phyloP scores from a whole-genome alignment of 2,797 vertebrate genomes.

The Rousettus madagascariensis region DNA sequence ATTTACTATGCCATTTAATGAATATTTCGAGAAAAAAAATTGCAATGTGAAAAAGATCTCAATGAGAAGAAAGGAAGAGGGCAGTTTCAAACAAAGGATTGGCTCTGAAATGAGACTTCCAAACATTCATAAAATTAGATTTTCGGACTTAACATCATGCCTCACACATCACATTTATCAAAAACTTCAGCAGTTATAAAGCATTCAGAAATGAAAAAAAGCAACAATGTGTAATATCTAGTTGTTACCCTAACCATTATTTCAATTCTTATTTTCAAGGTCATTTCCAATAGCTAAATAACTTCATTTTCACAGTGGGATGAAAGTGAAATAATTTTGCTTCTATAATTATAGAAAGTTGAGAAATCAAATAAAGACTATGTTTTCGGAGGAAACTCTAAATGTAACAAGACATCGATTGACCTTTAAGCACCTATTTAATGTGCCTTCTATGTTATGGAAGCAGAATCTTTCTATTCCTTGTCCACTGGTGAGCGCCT shows the following conservation, averaged over 20 bases:
- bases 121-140: background rate
- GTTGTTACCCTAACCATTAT: background rate
- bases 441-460: no score
- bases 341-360: background rate
- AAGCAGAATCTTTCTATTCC: background rate
- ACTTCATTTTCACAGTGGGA: background rate
- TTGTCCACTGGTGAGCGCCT: background rate
- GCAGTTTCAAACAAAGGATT: background rate
- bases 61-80: background rate
- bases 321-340: background rate
- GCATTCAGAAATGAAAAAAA: background rate
- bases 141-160: background rate
- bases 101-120: background rate
- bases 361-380: background rate
- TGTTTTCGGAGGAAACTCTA: constrained; percentile 1
- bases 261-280: background rate
- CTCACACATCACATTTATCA: background rate
- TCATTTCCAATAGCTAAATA: background rate
- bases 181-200: background rate
- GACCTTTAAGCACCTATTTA: background rate
- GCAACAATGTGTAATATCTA: background rate
- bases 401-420: background rate
- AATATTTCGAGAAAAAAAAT: background rate
- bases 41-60: background rate
- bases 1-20: background rate